These are phyloP conservation scores for Psettodes erumei DNA, from an alignment of 2,113 vertebrate genomes.

Conservation along the genomic window DNA sequence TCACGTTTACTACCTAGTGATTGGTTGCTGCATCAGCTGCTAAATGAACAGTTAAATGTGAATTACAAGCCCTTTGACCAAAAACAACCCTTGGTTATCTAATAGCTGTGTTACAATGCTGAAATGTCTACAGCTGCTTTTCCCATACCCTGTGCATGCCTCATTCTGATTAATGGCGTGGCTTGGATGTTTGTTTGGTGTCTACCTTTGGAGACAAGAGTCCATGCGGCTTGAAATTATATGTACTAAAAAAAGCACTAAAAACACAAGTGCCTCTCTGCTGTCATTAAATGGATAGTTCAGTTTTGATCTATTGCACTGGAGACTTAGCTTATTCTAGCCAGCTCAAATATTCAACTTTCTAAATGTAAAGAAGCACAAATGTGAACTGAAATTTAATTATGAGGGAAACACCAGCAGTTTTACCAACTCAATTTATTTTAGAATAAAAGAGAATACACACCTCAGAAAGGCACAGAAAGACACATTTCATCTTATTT, in stretches of 20 bases:
- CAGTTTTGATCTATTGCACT: neutral
- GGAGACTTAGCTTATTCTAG: neutral
- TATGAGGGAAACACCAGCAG: neutral
- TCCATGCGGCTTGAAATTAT: neutral
- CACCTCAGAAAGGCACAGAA: conserved; percentile 35
- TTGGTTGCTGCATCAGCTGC: neutral
- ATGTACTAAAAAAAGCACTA: conserved; percentile 14
- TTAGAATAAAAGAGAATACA: conserved; percentile 41
- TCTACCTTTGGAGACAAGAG: neutral
- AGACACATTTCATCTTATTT: neutral
- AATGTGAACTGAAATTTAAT: neutral
- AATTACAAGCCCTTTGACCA: neutral
- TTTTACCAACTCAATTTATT: conserved; percentile 51
- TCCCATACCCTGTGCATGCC: neutral
- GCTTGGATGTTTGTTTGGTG: neutral
- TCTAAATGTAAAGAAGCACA: neutral
- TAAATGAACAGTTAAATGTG: conserved; percentile 1
- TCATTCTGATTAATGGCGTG: too few species aligned
- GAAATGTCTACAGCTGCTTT: neutral
- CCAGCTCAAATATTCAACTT: neutral
- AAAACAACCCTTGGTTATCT: neutral
- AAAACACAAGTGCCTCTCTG: neutral
- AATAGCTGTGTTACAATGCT: neutral
- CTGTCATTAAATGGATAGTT: neutral
- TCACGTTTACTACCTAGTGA: neutral